Conservation (phyloP, 2,113 vertebrate genomes). For the Tauraco erythrolophus region DNA sequence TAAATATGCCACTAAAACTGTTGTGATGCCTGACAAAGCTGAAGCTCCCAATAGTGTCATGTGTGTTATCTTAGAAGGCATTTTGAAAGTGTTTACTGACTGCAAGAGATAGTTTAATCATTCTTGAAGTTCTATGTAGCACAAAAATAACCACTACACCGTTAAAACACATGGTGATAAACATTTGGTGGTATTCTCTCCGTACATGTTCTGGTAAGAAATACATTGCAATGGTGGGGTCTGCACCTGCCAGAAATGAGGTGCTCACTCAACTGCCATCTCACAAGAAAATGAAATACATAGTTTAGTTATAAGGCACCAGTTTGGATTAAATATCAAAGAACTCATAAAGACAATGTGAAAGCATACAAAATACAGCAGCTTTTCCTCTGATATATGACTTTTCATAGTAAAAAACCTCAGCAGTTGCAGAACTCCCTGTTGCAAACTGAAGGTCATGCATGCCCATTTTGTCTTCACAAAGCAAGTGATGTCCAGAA, state of each 20-base stretch:
- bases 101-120: background rate
- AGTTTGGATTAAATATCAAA: background rate
- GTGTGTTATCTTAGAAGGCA: background rate
- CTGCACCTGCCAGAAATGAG: background rate
- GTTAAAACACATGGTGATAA: background rate
- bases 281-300: background rate
- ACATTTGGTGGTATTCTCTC: background rate
- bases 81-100: background rate
- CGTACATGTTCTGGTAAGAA: background rate
- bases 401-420: background rate
- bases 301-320: background rate
- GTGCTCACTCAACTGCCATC: background rate
- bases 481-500: background rate
- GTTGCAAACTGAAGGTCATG: background rate
- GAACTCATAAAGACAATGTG: rapidly evolving
- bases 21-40: background rate
- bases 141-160: background rate
- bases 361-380: background rate
- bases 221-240: background rate
- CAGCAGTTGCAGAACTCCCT: background rate
- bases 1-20: background rate
- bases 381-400: background rate
- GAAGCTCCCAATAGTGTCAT: background rate
- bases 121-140: background rate
- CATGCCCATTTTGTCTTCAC: background rate